Conservation (phyloP, 2,888 invertebrate species). For the Rhorus exstirpatorius region DNA sequence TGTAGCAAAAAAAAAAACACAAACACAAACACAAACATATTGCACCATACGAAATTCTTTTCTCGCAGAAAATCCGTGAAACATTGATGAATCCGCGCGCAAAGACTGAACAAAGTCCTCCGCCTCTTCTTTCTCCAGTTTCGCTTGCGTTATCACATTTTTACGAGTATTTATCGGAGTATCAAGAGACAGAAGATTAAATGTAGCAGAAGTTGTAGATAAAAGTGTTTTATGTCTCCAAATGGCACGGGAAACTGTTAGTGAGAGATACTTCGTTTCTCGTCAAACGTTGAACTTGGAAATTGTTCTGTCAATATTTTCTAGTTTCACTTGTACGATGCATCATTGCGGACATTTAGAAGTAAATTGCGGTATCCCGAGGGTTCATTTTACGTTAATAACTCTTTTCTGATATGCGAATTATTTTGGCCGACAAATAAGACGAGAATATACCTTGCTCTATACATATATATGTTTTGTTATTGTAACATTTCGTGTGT, state of each 20-base stretch:
- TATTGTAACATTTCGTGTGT: slow-evolving; percentile 30
- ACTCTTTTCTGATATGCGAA: background rate
- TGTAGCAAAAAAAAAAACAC: background rate
- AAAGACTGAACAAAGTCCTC: slow-evolving; percentile 6
- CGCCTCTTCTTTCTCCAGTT: background rate
- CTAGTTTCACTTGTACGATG: background rate
- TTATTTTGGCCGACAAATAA: no score
- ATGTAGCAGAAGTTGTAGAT: slow-evolving; percentile 24
- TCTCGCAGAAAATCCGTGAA: slow-evolving; percentile 51
- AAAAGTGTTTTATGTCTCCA: slow-evolving; percentile 15
- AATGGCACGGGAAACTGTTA: slow-evolving; percentile 53
- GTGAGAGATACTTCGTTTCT: slow-evolving; percentile 33
- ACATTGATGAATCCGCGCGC: slow-evolving; percentile 24
- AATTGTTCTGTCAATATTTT: slow-evolving; percentile 13
- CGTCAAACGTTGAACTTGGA: slow-evolving; percentile 36
- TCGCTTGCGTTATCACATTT: slow-evolving; percentile 24
- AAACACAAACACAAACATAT: background rate
- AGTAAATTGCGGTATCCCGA: slow-evolving; percentile 11
- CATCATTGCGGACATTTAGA: slow-evolving; percentile 27
- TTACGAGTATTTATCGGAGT: slow-evolving; percentile 36
- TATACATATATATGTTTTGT: background rate
- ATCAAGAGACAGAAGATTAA: slow-evolving; percentile 12
- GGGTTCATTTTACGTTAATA: background rate
- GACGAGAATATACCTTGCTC: background rate
- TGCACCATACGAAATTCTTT: slow-evolving; percentile 12